Conservation (phyloP, 2,888 invertebrate genomes). For the Synanthedon vespiformis region DNA sequence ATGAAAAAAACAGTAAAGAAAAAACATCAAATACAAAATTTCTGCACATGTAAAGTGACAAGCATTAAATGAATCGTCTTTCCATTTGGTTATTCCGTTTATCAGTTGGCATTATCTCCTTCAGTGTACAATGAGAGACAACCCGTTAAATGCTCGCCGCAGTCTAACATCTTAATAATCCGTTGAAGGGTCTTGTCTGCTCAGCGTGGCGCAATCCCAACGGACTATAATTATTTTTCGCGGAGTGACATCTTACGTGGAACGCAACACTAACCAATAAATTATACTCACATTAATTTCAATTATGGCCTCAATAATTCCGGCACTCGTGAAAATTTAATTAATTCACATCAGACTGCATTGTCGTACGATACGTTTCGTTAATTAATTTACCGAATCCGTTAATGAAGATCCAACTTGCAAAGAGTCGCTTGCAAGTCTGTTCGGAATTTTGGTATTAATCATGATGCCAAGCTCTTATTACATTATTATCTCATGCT, state of each 20-base stretch:
- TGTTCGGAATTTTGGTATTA: no score
- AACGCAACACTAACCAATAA: conserved; percentile 17
- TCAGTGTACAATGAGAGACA: conserved; percentile 44
- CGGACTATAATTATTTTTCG: conserved; percentile 57
- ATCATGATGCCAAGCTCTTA: no score
- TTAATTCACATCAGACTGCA: no score
- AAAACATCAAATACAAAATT: not conserved
- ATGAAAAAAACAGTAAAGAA: not conserved
- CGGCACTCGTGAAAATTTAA: not conserved
- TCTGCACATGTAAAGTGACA: conserved; percentile 43
- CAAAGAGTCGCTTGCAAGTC: no score
- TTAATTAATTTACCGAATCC: no score
- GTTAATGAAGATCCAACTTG: no score
- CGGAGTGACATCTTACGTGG: conserved; percentile 49
- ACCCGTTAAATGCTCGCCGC: conserved; percentile 32
- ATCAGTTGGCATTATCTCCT: conserved; percentile 51
- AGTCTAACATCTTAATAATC: conserved; percentile 60
- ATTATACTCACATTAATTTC: conserved; percentile 32
- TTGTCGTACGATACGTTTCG: no score
- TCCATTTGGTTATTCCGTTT: conserved; percentile 40
- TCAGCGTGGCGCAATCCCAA: conserved; percentile 53
- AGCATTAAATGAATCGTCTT: conserved; percentile 61
- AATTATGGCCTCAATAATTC: conserved; percentile 15
- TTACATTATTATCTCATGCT: no score
- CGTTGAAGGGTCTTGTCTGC: conserved; percentile 52